Base-by-base conservation (phyloP, 2,888 invertebrate genomes). In the Resseliella maxima region DNA sequence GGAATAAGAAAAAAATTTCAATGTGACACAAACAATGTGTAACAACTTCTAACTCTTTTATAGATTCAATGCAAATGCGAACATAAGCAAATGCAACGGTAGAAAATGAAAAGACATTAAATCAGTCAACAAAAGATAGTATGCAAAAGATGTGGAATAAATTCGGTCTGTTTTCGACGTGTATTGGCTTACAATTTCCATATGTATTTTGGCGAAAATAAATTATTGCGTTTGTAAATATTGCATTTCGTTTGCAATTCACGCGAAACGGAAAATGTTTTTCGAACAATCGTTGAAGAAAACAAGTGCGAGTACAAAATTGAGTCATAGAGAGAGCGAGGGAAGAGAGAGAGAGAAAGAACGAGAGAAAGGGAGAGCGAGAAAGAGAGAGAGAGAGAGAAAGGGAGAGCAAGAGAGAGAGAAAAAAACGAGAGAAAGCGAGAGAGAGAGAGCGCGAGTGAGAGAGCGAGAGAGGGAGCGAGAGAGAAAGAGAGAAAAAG, bases 21-120 rank as follows among this genome's bases (percentile, higher is more conserved):
- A 72, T 35, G 72, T 12, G 15, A 72, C 72, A 72, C 10, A 8
- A 31, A 31, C 27, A 15, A 31, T 1, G 27, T n/a, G 27, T 35
- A 72, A n/a, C 10, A 12, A 72, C 12, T 31, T 18, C 27, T 5
- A 15, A 72, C n/a, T n/a, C n/a, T n/a, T n/a, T n/a, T n/a, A n/a
- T n/a, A n/a, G 1, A 15, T 8, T 50, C 15, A 50, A 15, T 50
- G 46, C 18, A 72, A 50, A 50, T 41, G 12, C 24, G 3, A 59
- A 59, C 24, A 59, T 59, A 24, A 59, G 3, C 24, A 59, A 59
- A 6, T 59, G 6, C 3, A 6, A 24, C 12, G 24, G n/a, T 24
- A 59, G 59, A n/a, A 59, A 59, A 59, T 59, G 24, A 59, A 59
- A 59, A 59, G 59, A 59, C 59, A 59, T 59, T 59, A 59, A 59